Percentiles rank a stretch among this genome's conserved stretches.
phyloP scores from a whole-genome alignment of 2,113 vertebrate species.

The Talpa occidentalis region DNA sequence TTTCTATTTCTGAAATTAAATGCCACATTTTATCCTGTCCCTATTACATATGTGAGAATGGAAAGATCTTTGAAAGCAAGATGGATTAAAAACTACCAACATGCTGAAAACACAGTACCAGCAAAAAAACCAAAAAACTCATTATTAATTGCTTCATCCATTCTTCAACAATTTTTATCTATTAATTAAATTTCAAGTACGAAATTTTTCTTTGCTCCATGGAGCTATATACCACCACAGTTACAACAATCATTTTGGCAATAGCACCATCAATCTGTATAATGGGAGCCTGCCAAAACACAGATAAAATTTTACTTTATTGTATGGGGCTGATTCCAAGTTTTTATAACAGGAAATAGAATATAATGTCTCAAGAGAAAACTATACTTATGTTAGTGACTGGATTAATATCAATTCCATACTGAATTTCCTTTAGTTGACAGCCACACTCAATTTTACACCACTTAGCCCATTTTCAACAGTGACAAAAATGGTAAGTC shows the following conservation, averaged over 20 bases:
- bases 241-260: constrained; percentile 41
- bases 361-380: constrained; percentile 53
- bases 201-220: constrained; percentile 51
- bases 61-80: constrained; percentile 51
- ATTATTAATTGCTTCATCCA: background rate
- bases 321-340: background rate
- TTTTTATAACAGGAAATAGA: constrained; percentile 44
- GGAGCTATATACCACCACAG: background rate
- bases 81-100: constrained; percentile 8
- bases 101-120: constrained; percentile 53
- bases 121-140: background rate
- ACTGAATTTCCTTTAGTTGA: constrained; percentile 64
- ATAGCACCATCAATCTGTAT: background rate
- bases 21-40: background rate
- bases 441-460: constrained; percentile 20
- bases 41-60: constrained; percentile 11
- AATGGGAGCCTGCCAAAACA: constrained; percentile 53
- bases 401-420: constrained; percentile 44
- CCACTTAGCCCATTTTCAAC: background rate
- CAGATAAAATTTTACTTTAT: constrained; percentile 39
- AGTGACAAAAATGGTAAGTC: constrained; percentile 72
- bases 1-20: constrained; percentile 47
- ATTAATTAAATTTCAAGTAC: constrained; percentile 40
- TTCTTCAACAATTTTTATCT: constrained; percentile 12
- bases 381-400: constrained; percentile 41